These are phyloP conservation scores for Paelopatides confundens DNA, from an alignment of 53 echinoderm and acorn worm genomes.

Conservation along the genomic window DNA sequence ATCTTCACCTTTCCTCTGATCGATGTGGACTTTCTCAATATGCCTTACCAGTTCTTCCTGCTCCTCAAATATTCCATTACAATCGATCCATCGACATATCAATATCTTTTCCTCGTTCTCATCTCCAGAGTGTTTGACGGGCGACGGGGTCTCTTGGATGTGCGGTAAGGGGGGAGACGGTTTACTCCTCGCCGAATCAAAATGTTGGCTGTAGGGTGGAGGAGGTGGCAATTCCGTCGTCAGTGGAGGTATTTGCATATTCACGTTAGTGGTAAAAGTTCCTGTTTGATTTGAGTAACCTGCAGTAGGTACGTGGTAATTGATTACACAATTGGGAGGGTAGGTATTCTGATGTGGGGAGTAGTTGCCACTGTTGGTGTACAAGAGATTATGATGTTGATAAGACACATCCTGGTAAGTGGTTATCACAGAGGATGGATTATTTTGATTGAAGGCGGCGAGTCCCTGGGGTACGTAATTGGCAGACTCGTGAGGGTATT, in stretches of 20 bases:
- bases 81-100: conserved; percentile 97
- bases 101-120: conserved; percentile 64
- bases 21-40: conserved; percentile 99
- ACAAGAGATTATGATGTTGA: conserved; percentile 32
- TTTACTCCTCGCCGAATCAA: conserved; percentile 64
- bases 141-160: conserved; percentile 42
- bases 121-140: conserved; percentile 63
- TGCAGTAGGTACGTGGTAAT: not conserved
- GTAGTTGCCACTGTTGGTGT: conserved; percentile 48
- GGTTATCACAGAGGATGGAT: not conserved
- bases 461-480: conserved; percentile 60
- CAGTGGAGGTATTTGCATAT: conserved; percentile 57
- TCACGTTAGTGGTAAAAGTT: conserved; percentile 2
- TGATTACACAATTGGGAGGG: not conserved
- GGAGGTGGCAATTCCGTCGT: conserved; percentile 88
- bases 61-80: conserved; percentile 91
- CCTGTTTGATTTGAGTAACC: conserved; percentile 1
- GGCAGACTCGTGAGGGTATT: not conserved
- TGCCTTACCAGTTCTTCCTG: conserved; percentile 98
- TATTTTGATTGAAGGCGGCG: conserved; percentile 35
- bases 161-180: conserved; percentile 72
- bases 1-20: conserved; percentile 98
- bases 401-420: conserved; percentile 43
- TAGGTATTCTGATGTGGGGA: conserved; percentile 61
- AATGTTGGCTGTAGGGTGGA: conserved; percentile 95